Conservation (phyloP, 2,113 vertebrate genomes). For the Phalacrocorax carbo region DNA sequence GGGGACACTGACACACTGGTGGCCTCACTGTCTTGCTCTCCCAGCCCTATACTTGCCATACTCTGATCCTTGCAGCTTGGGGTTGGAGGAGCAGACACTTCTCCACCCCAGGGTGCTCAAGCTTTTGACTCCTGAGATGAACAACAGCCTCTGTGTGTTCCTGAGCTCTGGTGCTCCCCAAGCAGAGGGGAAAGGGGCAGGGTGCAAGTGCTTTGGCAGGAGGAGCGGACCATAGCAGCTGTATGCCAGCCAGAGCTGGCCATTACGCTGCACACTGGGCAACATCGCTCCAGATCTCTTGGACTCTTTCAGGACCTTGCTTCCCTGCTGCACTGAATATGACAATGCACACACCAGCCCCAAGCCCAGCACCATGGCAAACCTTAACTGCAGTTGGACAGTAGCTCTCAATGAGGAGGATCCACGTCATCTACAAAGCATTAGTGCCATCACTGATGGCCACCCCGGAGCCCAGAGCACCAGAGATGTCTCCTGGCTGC, state of each 20-base stretch:
- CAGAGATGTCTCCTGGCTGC: neutral
- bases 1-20: neutral
- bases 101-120: neutral
- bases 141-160: neutral
- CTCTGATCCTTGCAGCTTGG: neutral
- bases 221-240: neutral
- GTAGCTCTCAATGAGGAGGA: neutral
- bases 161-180: neutral
- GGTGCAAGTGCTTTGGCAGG: neutral
- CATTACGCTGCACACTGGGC: neutral
- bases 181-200: neutral
- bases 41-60: neutral
- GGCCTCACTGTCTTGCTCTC: neutral
- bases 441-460: neutral
- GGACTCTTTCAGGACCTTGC: neutral
- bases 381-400: neutral
- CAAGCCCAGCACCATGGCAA: neutral
- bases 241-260: neutral
- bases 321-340: neutral
- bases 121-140: neutral
- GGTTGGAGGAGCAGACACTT: neutral
- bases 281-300: neutral
- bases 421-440: neutral
- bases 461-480: neutral
- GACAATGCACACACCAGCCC: neutral